Percentiles rank a stretch among this genome's conserved stretches.
phyloP scores from a whole-genome alignment of 2,888 invertebrate genomes.

The Lochmaea crataegi region DNA sequence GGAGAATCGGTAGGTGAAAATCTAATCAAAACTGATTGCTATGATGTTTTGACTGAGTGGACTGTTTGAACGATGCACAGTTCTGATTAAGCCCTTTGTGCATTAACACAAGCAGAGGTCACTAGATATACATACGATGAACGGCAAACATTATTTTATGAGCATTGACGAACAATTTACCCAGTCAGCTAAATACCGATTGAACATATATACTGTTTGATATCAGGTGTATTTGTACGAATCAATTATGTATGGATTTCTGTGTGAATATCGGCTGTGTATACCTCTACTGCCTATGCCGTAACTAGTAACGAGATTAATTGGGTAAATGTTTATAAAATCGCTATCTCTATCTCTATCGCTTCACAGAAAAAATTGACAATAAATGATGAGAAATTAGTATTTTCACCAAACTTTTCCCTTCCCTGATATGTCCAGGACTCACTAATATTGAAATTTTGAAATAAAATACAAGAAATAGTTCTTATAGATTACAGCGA shows the following conservation, averaged over 20 bases:
- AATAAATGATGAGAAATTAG: neutral
- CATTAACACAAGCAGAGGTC: slow-evolving; percentile 58
- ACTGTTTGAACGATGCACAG: slow-evolving; percentile 60
- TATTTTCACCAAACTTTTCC: no score
- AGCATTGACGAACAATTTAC: slow-evolving; percentile 56
- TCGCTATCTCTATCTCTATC: no score
- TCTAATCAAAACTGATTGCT: slow-evolving; percentile 66
- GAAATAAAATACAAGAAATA: no score
- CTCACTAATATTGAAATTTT: no score
- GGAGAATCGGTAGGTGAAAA: slow-evolving; percentile 56
- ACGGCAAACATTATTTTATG: slow-evolving; percentile 56
- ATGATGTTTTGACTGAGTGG: slow-evolving; percentile 65
- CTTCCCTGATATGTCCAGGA: no score
- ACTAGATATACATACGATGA: slow-evolving; percentile 54
- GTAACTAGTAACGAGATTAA: neutral
- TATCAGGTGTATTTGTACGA: slow-evolving; percentile 34
- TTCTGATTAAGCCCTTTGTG: slow-evolving; percentile 61
- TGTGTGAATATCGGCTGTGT: slow-evolving; percentile 3
- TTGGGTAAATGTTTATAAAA: neutral
- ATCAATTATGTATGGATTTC: slow-evolving; percentile 29
- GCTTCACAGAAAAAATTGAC: neutral
- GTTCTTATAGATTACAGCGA: no score
- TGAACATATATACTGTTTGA: slow-evolving; percentile 37
- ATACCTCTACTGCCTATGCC: neutral
- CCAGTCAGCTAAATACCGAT: slow-evolving; percentile 52